Evolutionary conservation across 2,888 invertebrate species (phyloP).

Genomic region (Dendrolimus houi): DNA sequence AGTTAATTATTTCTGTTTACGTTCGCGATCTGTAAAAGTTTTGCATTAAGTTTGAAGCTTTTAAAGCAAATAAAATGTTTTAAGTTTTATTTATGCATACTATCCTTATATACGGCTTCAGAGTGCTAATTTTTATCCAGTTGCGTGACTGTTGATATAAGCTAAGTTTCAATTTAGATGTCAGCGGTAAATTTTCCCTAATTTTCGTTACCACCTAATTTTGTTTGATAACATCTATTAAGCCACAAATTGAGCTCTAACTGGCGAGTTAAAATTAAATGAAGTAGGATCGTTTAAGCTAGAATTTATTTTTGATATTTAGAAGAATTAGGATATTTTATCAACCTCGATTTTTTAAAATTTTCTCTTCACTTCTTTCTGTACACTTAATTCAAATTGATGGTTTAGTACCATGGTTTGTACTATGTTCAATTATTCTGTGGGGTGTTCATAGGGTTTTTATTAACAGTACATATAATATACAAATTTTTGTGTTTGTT

Average conservation of each 20-base stretch:
- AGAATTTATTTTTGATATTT: too few relatives aligned
- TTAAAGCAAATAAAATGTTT: not conserved
- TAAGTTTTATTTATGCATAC: not conserved
- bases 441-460: too few relatives aligned
- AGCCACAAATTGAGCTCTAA: not conserved
- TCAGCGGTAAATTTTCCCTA: not conserved
- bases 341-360: too few relatives aligned
- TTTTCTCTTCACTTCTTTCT: too few relatives aligned
- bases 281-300: not conserved
- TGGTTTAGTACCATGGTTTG: too few relatives aligned
- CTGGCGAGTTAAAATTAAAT: not conserved
- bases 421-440: too few relatives aligned
- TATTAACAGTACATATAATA: too few relatives aligned
- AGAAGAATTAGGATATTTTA: too few relatives aligned
- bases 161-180: slow-evolving; percentile 4
- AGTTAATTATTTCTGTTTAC: too few relatives aligned
- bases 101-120: not conserved
- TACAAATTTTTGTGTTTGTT: too few relatives aligned
- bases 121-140: not conserved
- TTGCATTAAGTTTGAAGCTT: not conserved
- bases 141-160: slow-evolving; percentile 3
- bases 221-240: not conserved
- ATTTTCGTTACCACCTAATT: slow-evolving; percentile 1
- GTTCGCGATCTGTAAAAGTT: too few relatives aligned
- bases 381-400: too few relatives aligned